A percentile compares a stretch with the other conserved stretches of the same genome.
phyloP scores from a whole-genome alignment of 1,140 invertebrate genomes.

The Steinernema khuongi region DNA sequence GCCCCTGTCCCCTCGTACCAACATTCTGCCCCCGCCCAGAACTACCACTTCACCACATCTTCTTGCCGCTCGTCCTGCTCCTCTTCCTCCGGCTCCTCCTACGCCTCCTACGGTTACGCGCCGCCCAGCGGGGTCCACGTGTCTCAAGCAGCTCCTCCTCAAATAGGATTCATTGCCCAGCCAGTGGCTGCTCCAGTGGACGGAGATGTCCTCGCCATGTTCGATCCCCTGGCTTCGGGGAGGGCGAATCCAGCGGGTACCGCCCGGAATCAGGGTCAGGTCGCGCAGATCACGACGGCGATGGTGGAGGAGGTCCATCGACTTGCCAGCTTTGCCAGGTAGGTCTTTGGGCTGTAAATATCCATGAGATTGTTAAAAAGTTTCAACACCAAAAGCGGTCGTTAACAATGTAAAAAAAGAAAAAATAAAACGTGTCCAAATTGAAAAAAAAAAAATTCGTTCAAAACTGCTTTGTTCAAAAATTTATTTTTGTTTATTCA shows the following conservation, averaged over 20 bases:
- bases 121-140: background rate
- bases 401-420: too few relatives aligned
- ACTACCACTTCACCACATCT: background rate
- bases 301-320: background rate
- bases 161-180: background rate
- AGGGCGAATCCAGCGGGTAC: background rate
- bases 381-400: too few relatives aligned
- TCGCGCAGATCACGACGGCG: background rate
- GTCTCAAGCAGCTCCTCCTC: background rate
- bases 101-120: background rate
- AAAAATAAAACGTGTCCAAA: too few relatives aligned
- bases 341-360: background rate
- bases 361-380: too few relatives aligned
- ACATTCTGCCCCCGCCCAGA: background rate
- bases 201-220: background rate
- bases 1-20: background rate
- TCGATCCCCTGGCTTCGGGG: background rate
- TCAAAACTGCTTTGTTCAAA: too few relatives aligned
- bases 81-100: background rate
- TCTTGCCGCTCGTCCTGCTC: background rate
- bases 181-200: background rate
- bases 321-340: constrained; percentile 22
- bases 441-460: too few relatives aligned
- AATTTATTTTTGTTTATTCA: too few relatives aligned
- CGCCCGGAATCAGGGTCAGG: background rate